These are phyloP conservation scores for Philopedon plagiatum DNA, from an alignment of 2,888 invertebrate species.

Conservation along the genomic window DNA sequence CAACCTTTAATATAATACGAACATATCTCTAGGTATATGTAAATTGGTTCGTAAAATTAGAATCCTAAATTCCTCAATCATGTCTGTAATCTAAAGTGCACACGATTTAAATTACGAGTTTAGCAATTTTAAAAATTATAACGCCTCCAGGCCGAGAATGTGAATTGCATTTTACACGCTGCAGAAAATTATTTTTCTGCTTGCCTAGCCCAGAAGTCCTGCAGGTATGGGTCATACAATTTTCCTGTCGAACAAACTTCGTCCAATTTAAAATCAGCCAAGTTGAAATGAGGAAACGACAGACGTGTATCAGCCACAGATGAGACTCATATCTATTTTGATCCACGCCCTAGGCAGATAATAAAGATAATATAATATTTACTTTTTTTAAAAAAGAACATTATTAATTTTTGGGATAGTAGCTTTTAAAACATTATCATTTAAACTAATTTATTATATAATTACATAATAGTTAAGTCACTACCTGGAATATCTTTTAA, in stretches of 20 bases:
- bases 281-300: constrained; percentile 56
- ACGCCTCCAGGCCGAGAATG: constrained; percentile 28
- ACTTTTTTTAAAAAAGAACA: too few species aligned
- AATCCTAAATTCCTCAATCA: not conserved
- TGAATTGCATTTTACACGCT: constrained; percentile 17
- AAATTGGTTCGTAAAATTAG: too few species aligned
- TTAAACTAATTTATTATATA: too few species aligned
- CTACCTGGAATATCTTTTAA: too few species aligned
- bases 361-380: not conserved
- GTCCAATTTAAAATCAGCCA: constrained; percentile 60
- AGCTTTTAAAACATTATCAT: too few species aligned
- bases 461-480: too few species aligned
- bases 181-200: constrained; percentile 38
- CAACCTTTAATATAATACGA: too few species aligned
- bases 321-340: constrained; percentile 24
- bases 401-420: too few species aligned
- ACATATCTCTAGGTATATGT: too few species aligned
- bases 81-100: constrained; percentile 2
- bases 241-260: constrained; percentile 58
- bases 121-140: constrained; percentile 14
- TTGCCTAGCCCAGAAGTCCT: constrained; percentile 33
- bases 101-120: not conserved
- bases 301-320: constrained; percentile 49
- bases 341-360: not conserved
- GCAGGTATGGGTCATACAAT: constrained; percentile 54